Evolutionary conservation across 2,113 vertebrate genomes (phyloP), one percentile per base, ranked within the genome.

Genomic region (Prunella himalayana): DNA sequence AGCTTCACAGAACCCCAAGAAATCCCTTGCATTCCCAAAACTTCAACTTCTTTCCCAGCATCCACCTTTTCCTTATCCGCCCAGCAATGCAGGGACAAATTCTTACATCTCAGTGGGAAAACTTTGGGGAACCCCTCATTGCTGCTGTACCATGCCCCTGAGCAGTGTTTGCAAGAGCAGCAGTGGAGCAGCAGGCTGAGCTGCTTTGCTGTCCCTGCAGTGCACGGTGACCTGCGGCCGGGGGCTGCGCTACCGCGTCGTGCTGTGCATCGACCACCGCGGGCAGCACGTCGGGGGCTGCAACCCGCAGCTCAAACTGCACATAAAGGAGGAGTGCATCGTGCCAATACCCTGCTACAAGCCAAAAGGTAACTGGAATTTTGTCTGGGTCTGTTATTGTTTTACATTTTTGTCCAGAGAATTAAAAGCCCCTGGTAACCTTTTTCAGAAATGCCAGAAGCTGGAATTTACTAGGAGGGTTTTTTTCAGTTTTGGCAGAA

Each of bases 241-340:
- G 11, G 99, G 99, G 9, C 88, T 99, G 91, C 98, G 99, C 5
- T 99, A 99, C 94, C 98, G 99, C 13, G 99, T 99, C 5, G 99
- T 99, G 84, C 97, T 99, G 63, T 99, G 99, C 31, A 98, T 99
- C 28, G 98, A 99, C 95, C 99, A 99, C 86, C 98, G 86, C 1
- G 99, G 99, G 33, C 98, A 99, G 95, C 99, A 99, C 10, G 98
- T 99, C 0, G 99, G 99, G 7, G 99, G 99, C 92, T 99, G 99
- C 79, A 98, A 98, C 10, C 93, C 98, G 0, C 98, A 98, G 9
- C 97, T 98, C 59, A 99, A 99, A 83, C 97, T 99, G 8, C 99
- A 99, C 87, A 98, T 99, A 57, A 99, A 99, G 83, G 99, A 99
- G 92, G 99, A 99, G 68, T 99, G 99, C 81, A 93, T 99, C 60